Base-by-base conservation (phyloP, 1,140 invertebrate species). In the Zaprionus gabonicus region DNA sequence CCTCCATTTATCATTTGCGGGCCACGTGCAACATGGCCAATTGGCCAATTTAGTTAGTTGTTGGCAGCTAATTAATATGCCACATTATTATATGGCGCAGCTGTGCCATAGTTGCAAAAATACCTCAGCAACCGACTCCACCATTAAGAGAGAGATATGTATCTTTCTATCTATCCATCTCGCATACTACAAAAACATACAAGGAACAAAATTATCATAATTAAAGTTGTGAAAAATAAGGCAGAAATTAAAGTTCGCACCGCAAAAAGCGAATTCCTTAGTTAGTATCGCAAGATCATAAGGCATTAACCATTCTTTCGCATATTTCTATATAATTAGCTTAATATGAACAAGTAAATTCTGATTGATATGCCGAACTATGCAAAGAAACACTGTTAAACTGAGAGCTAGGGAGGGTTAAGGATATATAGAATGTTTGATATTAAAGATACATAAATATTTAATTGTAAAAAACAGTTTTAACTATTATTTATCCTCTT, bases 51-150 rank as follows among this genome's bases (percentile, higher is more conserved):
- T 20, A 63, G 59, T 64, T 51, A 64, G 62, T 70, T 65, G 62
- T 20, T 57, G 55, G 38, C 55, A 60, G 38, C 65, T 74, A 69
- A 74, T 74, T 74, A 74, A 74, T 74, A 69, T 66, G 57, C 57
- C 49, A 74, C 44, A 69, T 62, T 62, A 69, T 46, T 59, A 49
- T 58, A 46, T 68, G 55, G 53, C 65, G 20, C 66, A 68, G 66
- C 66, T 64, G 62, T 64, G 62, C 62, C 31, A 51, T 25, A 51
- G 46, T 5, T 51, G 46, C 46, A 51, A 51, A 51, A 51, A 51
- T 51, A 51, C 46, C 46, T 17, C 41, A 46, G 38, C 38, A 41
- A 46, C 41, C 7, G 41, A 46, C 41, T 46, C 41, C 41, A 46
- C 41, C 41, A 46, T 46, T 46, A 46, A 25, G 46, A n/a, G 46